Conservation (phyloP, 2,888 invertebrate species). For the Hydrotaea cyrtoneurina region DNA sequence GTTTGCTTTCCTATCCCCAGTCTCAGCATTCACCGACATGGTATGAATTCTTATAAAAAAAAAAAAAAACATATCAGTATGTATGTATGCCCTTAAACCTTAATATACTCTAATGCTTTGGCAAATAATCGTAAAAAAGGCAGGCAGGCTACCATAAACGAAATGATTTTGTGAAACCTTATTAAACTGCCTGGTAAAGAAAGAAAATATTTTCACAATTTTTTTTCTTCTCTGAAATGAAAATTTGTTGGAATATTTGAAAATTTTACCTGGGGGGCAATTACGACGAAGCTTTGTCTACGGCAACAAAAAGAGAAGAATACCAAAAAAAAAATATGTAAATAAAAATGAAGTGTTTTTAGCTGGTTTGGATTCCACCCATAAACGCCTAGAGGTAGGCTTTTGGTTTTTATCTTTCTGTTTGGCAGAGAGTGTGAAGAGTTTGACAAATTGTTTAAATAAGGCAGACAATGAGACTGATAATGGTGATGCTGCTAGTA, state of each 20-base stretch:
- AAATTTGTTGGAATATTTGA: conserved; percentile 13
- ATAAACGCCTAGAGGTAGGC: conserved; percentile 5
- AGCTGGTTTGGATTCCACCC: too few relatives aligned
- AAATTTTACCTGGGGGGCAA: not conserved
- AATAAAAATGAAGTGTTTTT: not conserved
- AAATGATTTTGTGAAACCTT: not conserved
- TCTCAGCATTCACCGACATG: not conserved
- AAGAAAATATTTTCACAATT: not conserved
- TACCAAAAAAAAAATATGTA: not conserved
- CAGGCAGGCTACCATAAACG: not conserved
- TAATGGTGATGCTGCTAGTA: not conserved
- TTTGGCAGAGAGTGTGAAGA: not conserved
- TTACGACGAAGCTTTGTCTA: not conserved
- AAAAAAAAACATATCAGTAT: not conserved
- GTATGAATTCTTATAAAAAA: too few relatives aligned
- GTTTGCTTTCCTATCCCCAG: not conserved
- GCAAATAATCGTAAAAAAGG: conserved; percentile 39
- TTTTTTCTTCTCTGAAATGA: not conserved
- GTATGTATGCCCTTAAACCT: conserved; percentile 41
- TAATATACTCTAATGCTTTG: conserved; percentile 47
- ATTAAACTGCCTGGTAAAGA: not conserved
- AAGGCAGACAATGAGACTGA: not conserved
- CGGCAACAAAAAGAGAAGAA: too few relatives aligned
- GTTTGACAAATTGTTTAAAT: conserved; percentile 8
- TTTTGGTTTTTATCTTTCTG: not conserved